Conservation (phyloP, 2,113 vertebrate species). For the Myiopsitta monachus region DNA sequence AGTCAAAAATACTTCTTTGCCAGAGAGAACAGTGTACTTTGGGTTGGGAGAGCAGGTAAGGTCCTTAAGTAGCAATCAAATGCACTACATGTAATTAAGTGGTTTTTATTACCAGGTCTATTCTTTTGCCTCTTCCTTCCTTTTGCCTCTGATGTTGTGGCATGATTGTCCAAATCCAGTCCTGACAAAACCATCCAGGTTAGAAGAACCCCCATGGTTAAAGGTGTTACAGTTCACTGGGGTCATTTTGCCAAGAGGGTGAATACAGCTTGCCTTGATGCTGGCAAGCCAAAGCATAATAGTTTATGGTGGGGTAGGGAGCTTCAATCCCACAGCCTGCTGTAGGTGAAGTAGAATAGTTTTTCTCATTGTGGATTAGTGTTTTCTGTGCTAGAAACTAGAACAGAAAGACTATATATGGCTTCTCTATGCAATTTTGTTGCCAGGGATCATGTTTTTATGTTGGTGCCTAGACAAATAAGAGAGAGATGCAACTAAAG, state of each 20-base stretch:
- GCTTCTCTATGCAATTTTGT: neutral
- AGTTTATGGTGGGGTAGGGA: neutral
- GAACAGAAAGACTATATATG: neutral
- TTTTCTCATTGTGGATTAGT: neutral
- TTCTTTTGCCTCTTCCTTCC: constrained; percentile 9
- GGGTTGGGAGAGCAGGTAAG: neutral
- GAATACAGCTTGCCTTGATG: fast-evolving
- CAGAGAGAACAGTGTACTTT: neutral
- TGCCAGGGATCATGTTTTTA: constrained; percentile 32
- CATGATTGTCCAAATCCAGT: neutral
- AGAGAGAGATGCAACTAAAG: neutral
- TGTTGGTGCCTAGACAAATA: constrained; percentile 7
- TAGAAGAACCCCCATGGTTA: neutral
- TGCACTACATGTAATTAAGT: neutral
- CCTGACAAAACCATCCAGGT: neutral
- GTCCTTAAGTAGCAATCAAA: neutral
- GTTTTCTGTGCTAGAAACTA: neutral
- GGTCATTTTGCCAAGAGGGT: neutral
- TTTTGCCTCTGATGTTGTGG: neutral
- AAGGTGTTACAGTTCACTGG: neutral
- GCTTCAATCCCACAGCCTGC: neutral
- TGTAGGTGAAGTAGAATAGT: neutral
- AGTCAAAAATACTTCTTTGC: neutral
- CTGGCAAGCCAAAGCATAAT: neutral
- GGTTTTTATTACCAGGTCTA: neutral